A percentile compares a stretch with the other conserved stretches of the same genome.
Evolutionary conservation across 1,140 invertebrate genomes (phyloP).

Genomic region (Cyrtorhinus lividipennis): DNA sequence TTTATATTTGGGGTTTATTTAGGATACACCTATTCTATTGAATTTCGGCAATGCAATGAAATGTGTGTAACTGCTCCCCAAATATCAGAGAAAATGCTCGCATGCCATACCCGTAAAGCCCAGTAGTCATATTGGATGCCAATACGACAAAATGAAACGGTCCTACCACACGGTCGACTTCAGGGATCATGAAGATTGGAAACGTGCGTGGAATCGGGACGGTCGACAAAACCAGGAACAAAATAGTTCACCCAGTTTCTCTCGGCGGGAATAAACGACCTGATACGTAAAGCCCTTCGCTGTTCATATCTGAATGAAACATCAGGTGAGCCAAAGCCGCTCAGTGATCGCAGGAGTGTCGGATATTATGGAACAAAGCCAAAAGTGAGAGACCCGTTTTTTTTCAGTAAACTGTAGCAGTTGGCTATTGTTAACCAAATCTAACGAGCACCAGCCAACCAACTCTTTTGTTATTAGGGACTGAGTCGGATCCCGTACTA

Average conservation of each 20-base stretch:
- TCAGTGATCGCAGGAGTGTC: neutral
- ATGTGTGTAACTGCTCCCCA: no score
- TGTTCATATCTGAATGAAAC: neutral
- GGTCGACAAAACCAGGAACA: no score
- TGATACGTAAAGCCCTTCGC: neutral
- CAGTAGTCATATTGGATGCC: no score
- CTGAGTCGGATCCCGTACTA: no score
- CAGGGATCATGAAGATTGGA: neutral
- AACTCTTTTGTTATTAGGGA: neutral
- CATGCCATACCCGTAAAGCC: no score
- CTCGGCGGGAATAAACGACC: neutral
- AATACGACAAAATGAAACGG: neutral
- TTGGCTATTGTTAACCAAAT: neutral
- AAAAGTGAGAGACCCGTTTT: no score
- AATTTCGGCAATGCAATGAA: no score
- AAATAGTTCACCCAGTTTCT: no score
- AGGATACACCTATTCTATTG: no score
- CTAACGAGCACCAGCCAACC: neutral
- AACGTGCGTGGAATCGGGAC: neutral
- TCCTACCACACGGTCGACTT: neutral
- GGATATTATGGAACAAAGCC: no score
- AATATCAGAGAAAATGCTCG: no score
- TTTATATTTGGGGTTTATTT: no score
- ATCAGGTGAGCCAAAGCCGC: neutral
- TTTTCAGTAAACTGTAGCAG: neutral